Percentiles rank a stretch among this genome's conserved stretches.
phyloP scores from a whole-genome alignment of 2,888 invertebrate species.

The Osedax frankpressi region DNA sequence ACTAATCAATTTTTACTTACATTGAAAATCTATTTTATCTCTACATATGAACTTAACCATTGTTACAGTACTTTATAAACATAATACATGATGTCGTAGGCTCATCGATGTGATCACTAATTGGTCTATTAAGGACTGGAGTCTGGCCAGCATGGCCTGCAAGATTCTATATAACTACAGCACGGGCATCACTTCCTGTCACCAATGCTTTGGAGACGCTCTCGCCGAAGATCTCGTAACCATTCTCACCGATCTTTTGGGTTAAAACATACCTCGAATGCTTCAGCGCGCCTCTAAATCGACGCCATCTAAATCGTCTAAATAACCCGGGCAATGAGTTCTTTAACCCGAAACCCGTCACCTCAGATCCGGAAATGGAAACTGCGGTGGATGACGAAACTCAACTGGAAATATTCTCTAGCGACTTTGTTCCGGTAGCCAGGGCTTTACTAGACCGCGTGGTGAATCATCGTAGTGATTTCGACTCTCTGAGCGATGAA shows the following conservation, averaged over 20 bases:
- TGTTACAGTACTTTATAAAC: too few species aligned
- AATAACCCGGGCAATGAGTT: too few species aligned
- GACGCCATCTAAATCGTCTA: too few species aligned
- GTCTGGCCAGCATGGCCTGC: conserved; percentile 60
- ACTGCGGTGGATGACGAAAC: neutral
- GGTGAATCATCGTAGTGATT: neutral
- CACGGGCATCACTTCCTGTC: conserved; percentile 38
- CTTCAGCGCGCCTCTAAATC: too few species aligned
- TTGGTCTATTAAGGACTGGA: conserved; percentile 57
- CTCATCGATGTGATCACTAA: conserved; percentile 52
- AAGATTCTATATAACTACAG: conserved; percentile 63
- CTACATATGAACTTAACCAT: too few species aligned
- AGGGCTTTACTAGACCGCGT: neutral
- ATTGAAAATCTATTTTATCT: too few species aligned
- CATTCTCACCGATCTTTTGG: neutral
- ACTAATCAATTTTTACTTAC: too few species aligned
- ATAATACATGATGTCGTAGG: conserved; percentile 41
- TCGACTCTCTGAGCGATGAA: neutral
- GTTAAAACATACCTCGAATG: too few species aligned
- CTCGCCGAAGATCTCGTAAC: neutral
- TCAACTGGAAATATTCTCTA: neutral
- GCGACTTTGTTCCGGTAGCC: neutral
- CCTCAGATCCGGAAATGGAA: too few species aligned
- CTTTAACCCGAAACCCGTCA: too few species aligned
- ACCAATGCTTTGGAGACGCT: conserved; percentile 34